A percentile compares a stretch with the other conserved stretches of the same genome.
Evolutionary conservation across 2,888 invertebrate species (phyloP).

Genomic region (Matsumyia berberina): DNA sequence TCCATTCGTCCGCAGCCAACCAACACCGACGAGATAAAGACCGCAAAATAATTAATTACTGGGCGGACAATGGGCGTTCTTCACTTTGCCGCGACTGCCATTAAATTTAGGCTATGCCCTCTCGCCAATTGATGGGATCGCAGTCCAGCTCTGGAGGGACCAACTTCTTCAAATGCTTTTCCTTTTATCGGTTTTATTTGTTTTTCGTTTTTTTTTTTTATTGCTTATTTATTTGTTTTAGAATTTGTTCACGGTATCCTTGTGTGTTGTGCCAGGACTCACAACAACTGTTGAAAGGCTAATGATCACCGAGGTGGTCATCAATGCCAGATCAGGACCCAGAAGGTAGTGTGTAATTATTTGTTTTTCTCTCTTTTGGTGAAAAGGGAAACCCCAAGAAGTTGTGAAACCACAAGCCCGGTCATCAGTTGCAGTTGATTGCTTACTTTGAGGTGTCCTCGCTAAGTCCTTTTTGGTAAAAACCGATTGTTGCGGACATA

Average conservation of each 20-base stretch:
- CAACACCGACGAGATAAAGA: conserved; percentile 58
- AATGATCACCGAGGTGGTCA: conserved; percentile 66
- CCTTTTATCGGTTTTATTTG: conserved; percentile 41
- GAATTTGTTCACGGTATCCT: conserved; percentile 67
- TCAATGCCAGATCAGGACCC: conserved; percentile 48
- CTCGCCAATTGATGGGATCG: conserved; percentile 11
- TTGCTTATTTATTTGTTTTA: conserved; percentile 55
- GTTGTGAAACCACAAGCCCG: conserved; percentile 51
- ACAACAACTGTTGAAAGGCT: conserved; percentile 74
- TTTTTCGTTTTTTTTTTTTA: conserved; percentile 41
- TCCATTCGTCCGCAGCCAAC: conserved; percentile 1
- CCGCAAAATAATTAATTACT: conserved; percentile 76
- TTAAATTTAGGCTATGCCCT: conserved; percentile 72
- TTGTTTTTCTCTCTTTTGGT: conserved; percentile 33
- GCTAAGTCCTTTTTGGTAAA: conserved; percentile 39
- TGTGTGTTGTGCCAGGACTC: conserved; percentile 45
- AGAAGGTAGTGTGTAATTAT: conserved; percentile 51
- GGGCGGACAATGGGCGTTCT: conserved; percentile 73
- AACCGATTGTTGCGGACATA: conserved; percentile 44
- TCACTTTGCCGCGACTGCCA: conserved; percentile 73
- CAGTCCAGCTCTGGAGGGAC: not conserved
- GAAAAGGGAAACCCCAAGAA: conserved; percentile 55
- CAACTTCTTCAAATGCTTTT: conserved; percentile 42
- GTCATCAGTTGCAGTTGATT: conserved; percentile 48
- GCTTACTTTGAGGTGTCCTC: conserved; percentile 35